Percentiles rank a stretch among this genome's conserved stretches.
Evolutionary conservation across 2,797 vertebrate genomes (phyloP).

Genomic region (Phoebastria nigripes): DNA sequence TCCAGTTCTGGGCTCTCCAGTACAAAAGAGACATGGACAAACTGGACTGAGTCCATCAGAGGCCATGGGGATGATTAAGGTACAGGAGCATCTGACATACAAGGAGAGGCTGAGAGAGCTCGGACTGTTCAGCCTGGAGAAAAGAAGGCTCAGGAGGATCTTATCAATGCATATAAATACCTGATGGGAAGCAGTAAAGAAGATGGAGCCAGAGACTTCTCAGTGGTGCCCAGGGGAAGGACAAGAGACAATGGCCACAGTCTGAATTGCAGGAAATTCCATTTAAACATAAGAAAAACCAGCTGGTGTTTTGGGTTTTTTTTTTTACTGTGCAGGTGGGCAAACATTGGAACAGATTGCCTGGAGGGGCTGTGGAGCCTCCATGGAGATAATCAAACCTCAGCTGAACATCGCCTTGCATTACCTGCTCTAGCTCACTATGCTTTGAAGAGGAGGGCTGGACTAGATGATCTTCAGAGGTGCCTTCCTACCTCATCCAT

Average conservation of each 20-base stretch:
- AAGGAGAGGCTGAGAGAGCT: neutral
- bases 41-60: neutral
- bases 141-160: neutral
- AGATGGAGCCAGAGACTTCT: neutral
- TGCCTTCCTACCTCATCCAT: neutral
- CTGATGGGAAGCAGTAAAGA: neutral
- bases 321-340: neutral
- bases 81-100: neutral
- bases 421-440: neutral
- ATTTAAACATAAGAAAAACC: neutral
- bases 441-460: neutral
- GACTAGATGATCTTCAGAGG: neutral
- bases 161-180: neutral
- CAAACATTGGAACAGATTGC: neutral
- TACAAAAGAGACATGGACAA: neutral
- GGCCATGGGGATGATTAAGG: neutral
- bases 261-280: neutral
- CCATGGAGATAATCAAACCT: neutral
- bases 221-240: neutral
- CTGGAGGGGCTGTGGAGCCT: neutral
- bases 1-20: neutral
- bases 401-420: neutral
- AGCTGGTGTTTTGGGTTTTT: neutral
- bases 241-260: neutral
- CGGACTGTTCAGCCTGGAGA: neutral